Conservation (phyloP, 1,140 invertebrate species). For the Sogatella furcifera region DNA sequence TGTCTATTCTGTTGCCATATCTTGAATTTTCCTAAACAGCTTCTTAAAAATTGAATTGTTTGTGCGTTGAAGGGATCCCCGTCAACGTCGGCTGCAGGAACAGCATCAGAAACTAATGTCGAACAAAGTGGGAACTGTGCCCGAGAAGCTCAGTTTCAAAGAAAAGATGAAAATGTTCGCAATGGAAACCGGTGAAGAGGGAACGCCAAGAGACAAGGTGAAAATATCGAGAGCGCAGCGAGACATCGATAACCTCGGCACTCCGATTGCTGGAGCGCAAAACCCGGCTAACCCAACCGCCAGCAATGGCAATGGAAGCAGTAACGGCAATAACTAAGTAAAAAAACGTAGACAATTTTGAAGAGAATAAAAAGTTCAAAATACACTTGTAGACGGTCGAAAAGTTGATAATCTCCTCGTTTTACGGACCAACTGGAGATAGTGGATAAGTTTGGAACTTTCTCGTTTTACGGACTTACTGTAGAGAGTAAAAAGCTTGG, state of each 20-base stretch:
- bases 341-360: no score
- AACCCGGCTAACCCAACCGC: conserved; percentile 32
- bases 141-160: conserved; percentile 84
- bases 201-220: conserved; percentile 81
- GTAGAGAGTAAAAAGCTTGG: no score
- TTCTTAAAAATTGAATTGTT: neutral
- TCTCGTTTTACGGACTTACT: no score
- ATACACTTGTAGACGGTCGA: no score
- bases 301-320: conserved; percentile 10
- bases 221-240: conserved; percentile 87
- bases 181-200: conserved; percentile 77
- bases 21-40: no score
- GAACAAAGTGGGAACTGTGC: conserved; percentile 52
- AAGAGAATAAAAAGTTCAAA: no score
- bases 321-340: neutral
- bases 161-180: conserved; percentile 98
- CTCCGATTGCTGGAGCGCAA: conserved; percentile 25
- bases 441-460: no score
- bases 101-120: conserved; percentile 54
- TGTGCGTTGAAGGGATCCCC: conserved; percentile 57
- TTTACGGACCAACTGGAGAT: no score
- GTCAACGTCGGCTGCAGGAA: conserved; percentile 66
- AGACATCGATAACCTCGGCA: conserved; percentile 67
- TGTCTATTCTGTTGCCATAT: no score
- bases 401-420: no score